Conservation (phyloP, 2,888 invertebrate species). For the Cerceris rybyensis region DNA sequence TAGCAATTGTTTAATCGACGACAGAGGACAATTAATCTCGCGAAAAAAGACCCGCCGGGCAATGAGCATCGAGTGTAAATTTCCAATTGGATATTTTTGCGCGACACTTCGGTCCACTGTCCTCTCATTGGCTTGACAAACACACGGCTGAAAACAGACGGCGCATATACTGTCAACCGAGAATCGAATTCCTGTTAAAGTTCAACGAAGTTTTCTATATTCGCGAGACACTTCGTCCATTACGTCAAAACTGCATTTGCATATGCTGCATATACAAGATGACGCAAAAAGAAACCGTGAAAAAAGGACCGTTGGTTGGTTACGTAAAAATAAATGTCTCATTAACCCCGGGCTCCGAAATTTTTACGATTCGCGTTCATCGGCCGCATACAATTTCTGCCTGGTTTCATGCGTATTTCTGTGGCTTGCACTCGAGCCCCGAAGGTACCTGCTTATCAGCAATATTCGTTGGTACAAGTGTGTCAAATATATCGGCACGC, state of each 20-base stretch:
- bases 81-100: conserved; percentile 41
- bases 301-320: no score
- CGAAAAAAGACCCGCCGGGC: not conserved
- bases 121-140: conserved; percentile 43
- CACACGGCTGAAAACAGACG: conserved; percentile 33
- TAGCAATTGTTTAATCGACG: not conserved
- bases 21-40: not conserved
- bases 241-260: conserved; percentile 1
- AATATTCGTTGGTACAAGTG: conserved; percentile 32
- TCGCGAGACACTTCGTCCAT: conserved; percentile 21
- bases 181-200: conserved; percentile 46
- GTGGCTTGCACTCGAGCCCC: not conserved
- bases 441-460: conserved; percentile 19
- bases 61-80: conserved; percentile 15
- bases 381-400: not conserved
- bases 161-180: not conserved
- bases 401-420: not conserved
- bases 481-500: conserved; percentile 47
- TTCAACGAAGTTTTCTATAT: conserved; percentile 50
- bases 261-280: no score
- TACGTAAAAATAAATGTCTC: no score
- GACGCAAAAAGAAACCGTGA: no score
- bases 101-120: conserved; percentile 33
- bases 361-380: no score
- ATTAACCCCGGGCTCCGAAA: no score